Conservation (phyloP, 2,113 vertebrate species). For the Oncorhynchus nerka region DNA sequence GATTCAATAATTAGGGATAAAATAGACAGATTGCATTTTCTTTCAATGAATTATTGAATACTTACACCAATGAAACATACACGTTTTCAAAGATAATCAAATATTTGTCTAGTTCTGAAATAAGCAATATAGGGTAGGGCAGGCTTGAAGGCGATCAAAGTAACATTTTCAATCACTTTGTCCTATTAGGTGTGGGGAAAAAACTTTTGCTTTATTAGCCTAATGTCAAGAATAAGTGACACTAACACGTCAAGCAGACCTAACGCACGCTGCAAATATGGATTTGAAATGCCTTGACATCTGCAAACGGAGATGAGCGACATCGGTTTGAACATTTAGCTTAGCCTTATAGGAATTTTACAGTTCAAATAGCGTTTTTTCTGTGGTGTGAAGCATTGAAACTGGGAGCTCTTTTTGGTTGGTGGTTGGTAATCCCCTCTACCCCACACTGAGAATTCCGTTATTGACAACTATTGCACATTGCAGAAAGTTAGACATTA, state of each 20-base stretch:
- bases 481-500: background rate
- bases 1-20: background rate
- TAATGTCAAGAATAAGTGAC: background rate
- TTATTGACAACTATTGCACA: background rate
- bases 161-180: background rate
- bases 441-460: slow-evolving; percentile 50
- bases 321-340: background rate
- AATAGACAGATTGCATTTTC: background rate
- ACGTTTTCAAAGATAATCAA: too few species aligned
- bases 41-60: background rate
- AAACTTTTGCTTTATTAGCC: background rate
- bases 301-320: background rate
- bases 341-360: background rate
- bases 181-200: background rate
- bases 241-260: background rate
- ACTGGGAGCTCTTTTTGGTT: slow-evolving; percentile 11
- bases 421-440: slow-evolving; percentile 37
- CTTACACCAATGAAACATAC: background rate
- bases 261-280: background rate
- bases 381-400: slow-evolving; percentile 24
- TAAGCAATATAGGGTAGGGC: too few species aligned
- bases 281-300: background rate
- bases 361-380: background rate
- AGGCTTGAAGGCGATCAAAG: background rate
- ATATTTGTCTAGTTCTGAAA: too few species aligned